phyloP scores from a whole-genome alignment of 2,888 invertebrate species.

The Drosophila sordidapex region DNA sequence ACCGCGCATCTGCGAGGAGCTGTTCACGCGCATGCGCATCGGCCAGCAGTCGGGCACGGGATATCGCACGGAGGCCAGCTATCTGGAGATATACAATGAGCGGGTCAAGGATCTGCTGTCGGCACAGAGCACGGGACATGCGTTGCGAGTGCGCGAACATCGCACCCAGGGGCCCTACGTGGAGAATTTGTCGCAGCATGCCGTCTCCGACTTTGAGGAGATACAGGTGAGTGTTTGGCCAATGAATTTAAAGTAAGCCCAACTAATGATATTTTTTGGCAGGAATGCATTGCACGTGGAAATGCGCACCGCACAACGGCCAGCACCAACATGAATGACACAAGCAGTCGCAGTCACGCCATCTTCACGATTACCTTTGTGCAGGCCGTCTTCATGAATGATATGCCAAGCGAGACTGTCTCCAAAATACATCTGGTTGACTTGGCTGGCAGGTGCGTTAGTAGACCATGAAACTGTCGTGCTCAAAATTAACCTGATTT shows the following conservation, averaged over 20 bases:
- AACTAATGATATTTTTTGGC: slow-evolving; percentile 28
- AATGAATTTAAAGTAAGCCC: neutral
- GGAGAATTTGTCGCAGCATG: slow-evolving; percentile 93
- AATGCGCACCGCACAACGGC: slow-evolving; percentile 94
- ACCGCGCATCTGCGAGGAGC: slow-evolving; percentile 93
- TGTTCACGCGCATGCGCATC: slow-evolving; percentile 92
- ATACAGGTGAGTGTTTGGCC: slow-evolving; percentile 88
- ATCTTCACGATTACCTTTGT: slow-evolving; percentile 96
- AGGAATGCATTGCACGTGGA: slow-evolving; percentile 92
- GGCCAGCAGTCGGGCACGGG: slow-evolving; percentile 93
- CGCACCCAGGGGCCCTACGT: slow-evolving; percentile 93
- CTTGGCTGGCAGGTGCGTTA: slow-evolving; percentile 91
- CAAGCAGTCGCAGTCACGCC: slow-evolving; percentile 95
- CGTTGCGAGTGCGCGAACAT: slow-evolving; percentile 91
- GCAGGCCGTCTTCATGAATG: slow-evolving; percentile 93
- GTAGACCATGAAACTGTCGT: slow-evolving; percentile 50
- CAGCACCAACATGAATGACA: slow-evolving; percentile 96
- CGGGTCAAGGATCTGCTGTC: slow-evolving; percentile 90
- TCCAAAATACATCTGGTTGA: slow-evolving; percentile 96
- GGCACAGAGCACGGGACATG: slow-evolving; percentile 87
- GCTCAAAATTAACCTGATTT: neutral
- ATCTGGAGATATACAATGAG: slow-evolving; percentile 94
- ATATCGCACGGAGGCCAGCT: slow-evolving; percentile 94
- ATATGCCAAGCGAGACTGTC: slow-evolving; percentile 95
- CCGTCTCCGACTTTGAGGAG: slow-evolving; percentile 94